These are phyloP conservation scores for Cataglyphis livida DNA, from an alignment of 2,888 invertebrate genomes.

Conservation along the genomic window DNA sequence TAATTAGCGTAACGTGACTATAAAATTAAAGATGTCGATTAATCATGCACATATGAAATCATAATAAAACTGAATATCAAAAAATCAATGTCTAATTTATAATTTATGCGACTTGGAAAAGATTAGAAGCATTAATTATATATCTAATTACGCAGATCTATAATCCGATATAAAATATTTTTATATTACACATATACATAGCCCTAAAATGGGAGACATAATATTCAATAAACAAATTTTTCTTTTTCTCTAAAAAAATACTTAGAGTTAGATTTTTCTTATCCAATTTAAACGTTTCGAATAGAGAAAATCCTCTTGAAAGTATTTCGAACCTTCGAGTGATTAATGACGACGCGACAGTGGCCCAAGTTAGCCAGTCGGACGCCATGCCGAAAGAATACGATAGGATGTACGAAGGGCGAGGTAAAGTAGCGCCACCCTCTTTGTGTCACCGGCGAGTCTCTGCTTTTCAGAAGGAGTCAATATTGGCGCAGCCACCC, in stretches of 20 bases:
- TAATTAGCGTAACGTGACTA: neutral
- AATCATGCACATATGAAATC: conserved; percentile 10
- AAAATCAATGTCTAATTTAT: conserved; percentile 2
- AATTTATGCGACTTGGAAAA: neutral
- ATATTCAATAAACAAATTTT: neutral
- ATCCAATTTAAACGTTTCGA: neutral
- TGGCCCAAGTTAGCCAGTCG: conserved; percentile 33
- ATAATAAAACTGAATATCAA: conserved; percentile 6
- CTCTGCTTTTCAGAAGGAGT: conserved; percentile 81
- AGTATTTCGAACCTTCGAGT: neutral
- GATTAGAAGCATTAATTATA: neutral
- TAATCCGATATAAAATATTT: neutral
- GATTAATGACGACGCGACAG: conserved; percentile 24
- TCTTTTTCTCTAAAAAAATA: conserved; percentile 5
- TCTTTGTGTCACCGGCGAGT: conserved; percentile 71
- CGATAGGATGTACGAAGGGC: conserved; percentile 66
- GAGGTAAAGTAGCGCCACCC: conserved; percentile 78
- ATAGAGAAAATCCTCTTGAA: neutral
- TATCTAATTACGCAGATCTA: neutral
- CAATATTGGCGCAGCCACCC: conserved; percentile 85
- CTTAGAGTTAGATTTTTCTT: neutral
- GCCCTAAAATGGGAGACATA: neutral
- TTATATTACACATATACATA: neutral
- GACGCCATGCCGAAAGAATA: conserved; percentile 65
- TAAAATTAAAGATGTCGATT: conserved; percentile 4